These are phyloP conservation scores for Rutpela maculata DNA, from an alignment of 2,888 invertebrate species.

Conservation along the genomic window DNA sequence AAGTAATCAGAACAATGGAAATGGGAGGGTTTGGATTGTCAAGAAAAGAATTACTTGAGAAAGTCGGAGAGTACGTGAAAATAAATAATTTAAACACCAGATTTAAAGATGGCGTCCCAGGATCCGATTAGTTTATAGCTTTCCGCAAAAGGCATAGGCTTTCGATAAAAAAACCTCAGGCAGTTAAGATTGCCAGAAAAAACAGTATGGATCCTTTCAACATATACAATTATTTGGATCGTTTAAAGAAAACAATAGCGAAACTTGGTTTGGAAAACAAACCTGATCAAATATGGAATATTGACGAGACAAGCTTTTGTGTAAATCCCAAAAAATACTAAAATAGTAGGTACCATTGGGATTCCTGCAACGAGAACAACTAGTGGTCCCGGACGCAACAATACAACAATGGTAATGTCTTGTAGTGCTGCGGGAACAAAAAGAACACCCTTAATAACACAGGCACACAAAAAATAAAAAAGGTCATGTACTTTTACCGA, in stretches of 20 bases:
- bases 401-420: too few relatives aligned
- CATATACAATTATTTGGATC: slow-evolving; percentile 15
- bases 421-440: too few relatives aligned
- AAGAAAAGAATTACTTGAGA: too few relatives aligned
- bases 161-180: slow-evolving; percentile 21
- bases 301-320: too few relatives aligned
- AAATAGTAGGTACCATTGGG: slow-evolving; percentile 15
- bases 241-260: neutral
- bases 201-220: too few relatives aligned
- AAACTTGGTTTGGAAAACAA: neutral
- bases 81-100: slow-evolving; percentile 24
- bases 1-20: too few relatives aligned
- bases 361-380: slow-evolving; percentile 8
- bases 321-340: slow-evolving; percentile 8
- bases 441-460: too few relatives aligned
- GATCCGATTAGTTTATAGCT: neutral
- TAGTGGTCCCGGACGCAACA: slow-evolving; percentile 7
- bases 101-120: slow-evolving; percentile 5
- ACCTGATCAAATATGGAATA: slow-evolving; percentile 15
- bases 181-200: slow-evolving; percentile 6
- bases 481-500: too few relatives aligned
- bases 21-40: too few relatives aligned
- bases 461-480: too few relatives aligned
- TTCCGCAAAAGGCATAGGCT: slow-evolving; percentile 15
- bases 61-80: too few relatives aligned